These are phyloP conservation scores for Amphiprion percula DNA, from an alignment of 2,113 vertebrate genomes.

Conservation along the genomic window DNA sequence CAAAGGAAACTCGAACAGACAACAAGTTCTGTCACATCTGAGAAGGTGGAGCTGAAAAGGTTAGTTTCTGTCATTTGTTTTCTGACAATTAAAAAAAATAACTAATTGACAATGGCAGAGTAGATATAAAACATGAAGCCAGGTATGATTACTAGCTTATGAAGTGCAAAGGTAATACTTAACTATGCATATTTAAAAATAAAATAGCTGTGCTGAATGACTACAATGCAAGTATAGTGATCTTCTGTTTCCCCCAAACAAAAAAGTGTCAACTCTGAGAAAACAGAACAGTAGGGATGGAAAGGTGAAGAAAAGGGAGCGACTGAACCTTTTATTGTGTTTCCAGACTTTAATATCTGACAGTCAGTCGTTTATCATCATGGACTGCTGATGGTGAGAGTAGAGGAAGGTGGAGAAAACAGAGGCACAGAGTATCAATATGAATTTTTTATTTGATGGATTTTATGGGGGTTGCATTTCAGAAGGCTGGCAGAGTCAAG, in stretches of 20 bases:
- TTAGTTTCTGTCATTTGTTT: neutral
- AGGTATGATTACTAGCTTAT: neutral
- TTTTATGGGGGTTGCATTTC: slow-evolving; percentile 80
- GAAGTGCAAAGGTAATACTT: neutral
- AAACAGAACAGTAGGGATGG: slow-evolving; percentile 15
- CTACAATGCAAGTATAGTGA: neutral
- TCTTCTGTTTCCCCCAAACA: neutral
- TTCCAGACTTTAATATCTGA: slow-evolving; percentile 78
- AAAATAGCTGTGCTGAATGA: neutral
- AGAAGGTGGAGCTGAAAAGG: neutral
- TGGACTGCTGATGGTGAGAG: slow-evolving; percentile 64
- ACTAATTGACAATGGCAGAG: neutral
- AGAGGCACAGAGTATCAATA: slow-evolving; percentile 74
- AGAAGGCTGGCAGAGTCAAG: slow-evolving; percentile 63
- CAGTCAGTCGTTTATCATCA: slow-evolving; percentile 78
- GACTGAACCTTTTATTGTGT: slow-evolving; percentile 72
- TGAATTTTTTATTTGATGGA: slow-evolving; percentile 83
- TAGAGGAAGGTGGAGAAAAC: slow-evolving; percentile 61
- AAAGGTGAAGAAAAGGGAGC: slow-evolving; percentile 44
- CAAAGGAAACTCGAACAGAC: neutral
- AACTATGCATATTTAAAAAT: neutral
- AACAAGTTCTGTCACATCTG: neutral
- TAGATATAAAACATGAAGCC: neutral
- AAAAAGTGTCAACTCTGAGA: slow-evolving; percentile 13
- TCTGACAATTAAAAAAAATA: neutral